These are phyloP conservation scores for Parauchenoglanis punctatus DNA, from an alignment of 2,797 vertebrate species.

Conservation along the genomic window DNA sequence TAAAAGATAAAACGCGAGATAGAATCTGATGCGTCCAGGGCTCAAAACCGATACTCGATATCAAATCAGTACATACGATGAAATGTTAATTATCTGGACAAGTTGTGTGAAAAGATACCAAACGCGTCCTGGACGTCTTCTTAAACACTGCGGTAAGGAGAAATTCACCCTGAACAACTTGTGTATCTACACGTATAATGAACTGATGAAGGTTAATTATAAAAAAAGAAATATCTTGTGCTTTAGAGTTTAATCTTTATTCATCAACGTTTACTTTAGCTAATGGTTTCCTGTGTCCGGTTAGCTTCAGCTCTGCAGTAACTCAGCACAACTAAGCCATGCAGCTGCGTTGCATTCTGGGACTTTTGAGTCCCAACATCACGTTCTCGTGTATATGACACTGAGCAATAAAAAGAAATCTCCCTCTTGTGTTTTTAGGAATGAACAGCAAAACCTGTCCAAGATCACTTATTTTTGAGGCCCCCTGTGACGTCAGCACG, in stretches of 20 bases:
- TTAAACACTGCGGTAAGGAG: too few species aligned
- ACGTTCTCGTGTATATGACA: background rate
- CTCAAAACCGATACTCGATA: background rate
- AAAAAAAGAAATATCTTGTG: too few species aligned
- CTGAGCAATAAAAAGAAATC: background rate
- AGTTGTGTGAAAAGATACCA: background rate
- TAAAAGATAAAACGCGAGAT: background rate
- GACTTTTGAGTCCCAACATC: background rate
- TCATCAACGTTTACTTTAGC: accelerated
- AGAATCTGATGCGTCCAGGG: background rate
- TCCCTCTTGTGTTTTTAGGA: background rate
- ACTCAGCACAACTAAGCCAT: background rate
- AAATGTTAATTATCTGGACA: background rate
- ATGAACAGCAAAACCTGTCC: background rate
- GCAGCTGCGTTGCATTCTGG: background rate
- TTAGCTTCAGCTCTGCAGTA: background rate
- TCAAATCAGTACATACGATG: background rate
- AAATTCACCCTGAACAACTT: background rate
- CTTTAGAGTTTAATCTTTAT: background rate
- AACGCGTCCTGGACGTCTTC: too few species aligned
- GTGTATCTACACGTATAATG: background rate
- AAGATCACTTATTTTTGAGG: background rate
- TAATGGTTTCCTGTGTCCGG: background rate
- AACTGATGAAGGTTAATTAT: too few species aligned
- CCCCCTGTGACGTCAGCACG: background rate